A percentile compares a stretch with the other conserved stretches of the same genome.
phyloP scores from a whole-genome alignment of 2,888 invertebrate genomes.

The Protophormia terraenovae region DNA sequence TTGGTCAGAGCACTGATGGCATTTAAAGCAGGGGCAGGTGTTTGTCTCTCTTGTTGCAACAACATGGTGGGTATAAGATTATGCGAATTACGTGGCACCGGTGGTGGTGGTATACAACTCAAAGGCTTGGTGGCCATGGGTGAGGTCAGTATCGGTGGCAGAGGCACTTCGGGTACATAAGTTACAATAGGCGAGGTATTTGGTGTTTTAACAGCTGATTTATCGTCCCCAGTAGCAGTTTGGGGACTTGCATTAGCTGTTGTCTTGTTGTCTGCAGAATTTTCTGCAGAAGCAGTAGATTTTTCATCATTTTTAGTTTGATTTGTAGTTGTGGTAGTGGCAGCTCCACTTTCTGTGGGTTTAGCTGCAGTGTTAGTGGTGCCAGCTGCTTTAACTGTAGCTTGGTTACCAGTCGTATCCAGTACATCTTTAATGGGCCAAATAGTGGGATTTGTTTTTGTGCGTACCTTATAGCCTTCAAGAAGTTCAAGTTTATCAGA shows the following conservation, averaged over 20 bases:
- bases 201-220: conserved; percentile 7
- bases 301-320: conserved; percentile 49
- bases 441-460: conserved; percentile 89
- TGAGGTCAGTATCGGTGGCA: conserved; percentile 80
- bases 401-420: conserved; percentile 72
- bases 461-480: conserved; percentile 90
- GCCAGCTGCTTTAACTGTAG: background rate
- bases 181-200: conserved; percentile 55
- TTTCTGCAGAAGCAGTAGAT: background rate
- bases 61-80: conserved; percentile 76
- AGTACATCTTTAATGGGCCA: conserved; percentile 92
- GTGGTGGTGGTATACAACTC: conserved; percentile 86
- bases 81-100: conserved; percentile 85
- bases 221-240: conserved; percentile 40
- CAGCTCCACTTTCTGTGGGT: conserved; percentile 23
- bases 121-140: conserved; percentile 83
- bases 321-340: conserved; percentile 27
- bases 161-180: conserved; percentile 68
- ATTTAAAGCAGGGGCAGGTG: conserved; percentile 70
- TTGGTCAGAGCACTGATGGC: conserved; percentile 77
- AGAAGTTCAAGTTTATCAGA: conserved; percentile 93
- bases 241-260: conserved; percentile 26
- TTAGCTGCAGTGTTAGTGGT: conserved; percentile 8
- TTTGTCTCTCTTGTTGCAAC: conserved; percentile 72
- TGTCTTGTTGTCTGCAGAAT: background rate